phyloP scores from a whole-genome alignment of 2,888 invertebrate species.

The Hedychridium roseum region DNA sequence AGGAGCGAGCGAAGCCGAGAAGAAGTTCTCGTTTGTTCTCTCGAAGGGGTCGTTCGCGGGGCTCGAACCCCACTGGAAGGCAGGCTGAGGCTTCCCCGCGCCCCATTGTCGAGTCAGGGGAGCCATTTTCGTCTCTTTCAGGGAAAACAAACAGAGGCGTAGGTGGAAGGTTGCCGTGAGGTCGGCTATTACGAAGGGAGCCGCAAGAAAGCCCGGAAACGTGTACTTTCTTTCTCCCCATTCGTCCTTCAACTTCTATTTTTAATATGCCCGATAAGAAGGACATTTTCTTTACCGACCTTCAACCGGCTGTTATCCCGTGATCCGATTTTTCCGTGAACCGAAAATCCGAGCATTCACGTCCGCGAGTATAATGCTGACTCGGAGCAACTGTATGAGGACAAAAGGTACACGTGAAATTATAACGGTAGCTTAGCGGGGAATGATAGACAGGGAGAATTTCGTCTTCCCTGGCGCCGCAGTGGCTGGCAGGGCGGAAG shows the following conservation, averaged over 20 bases:
- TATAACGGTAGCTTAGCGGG: too few relatives aligned
- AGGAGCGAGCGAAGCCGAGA: slow-evolving; percentile 30
- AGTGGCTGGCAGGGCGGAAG: slow-evolving; percentile 58
- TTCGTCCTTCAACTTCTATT: too few relatives aligned
- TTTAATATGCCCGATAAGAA: too few relatives aligned
- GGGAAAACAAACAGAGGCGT: slow-evolving; percentile 45
- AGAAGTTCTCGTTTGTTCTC: slow-evolving; percentile 17
- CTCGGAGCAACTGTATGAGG: too few relatives aligned
- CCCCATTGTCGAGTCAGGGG: slow-evolving; percentile 35
- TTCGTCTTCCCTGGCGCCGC: slow-evolving; percentile 50
- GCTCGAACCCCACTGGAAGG: slow-evolving; percentile 3
- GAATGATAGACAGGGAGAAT: too few relatives aligned
- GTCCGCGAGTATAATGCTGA: too few relatives aligned
- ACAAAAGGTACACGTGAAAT: too few relatives aligned
- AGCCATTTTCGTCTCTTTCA: slow-evolving; percentile 50
- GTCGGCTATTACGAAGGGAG: slow-evolving; percentile 2
- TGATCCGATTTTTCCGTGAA: too few relatives aligned
- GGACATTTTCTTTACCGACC: too few relatives aligned
- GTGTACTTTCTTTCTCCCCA: too few relatives aligned
- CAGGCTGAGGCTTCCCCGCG: slow-evolving; percentile 22
- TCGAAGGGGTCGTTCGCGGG: slow-evolving; percentile 3
- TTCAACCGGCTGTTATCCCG: too few relatives aligned
- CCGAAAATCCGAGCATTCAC: too few relatives aligned
- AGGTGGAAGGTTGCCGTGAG: slow-evolving; percentile 1
- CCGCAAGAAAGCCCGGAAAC: slow-evolving; percentile 15